Evolutionary conservation across 1,140 invertebrate genomes (phyloP), one percentile per base, ranked within the genome.

Genomic region (Camponotus vicinus): DNA sequence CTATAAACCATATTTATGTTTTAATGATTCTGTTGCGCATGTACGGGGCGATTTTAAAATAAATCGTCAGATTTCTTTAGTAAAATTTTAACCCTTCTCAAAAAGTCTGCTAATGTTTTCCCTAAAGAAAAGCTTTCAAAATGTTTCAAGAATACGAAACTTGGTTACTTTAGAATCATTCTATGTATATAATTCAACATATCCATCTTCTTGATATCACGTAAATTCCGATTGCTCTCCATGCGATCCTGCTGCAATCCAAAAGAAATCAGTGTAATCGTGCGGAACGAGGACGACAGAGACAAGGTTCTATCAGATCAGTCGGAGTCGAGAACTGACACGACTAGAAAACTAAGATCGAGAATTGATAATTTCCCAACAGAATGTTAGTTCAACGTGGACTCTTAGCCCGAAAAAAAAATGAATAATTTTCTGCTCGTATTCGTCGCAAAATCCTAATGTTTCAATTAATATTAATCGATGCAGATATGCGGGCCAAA

Each of bases 281-380:
- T 67, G 77, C 32, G 73, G 66, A 88, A 86, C 82, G 66, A 85
- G 73, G 64, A 91, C 76, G 78, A n/a, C 61, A 61, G 69, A 86
- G 83, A 40, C 91, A 88, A 90, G 73, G 37, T 85, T 75, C 88
- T 91, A 92, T 92, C 89, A 87, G 91, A 92, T 92, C 27, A 79
- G 6, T 9, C 78, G 64, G 42, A 76, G 66, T 61, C 76, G 71
- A 76, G 49, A 37, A 85, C 88, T 91, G 89, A 90, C 88, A 91
- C 86, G 89, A 85, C 90, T 87, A 67, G 82, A 89, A 90, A 91
- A 86, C 79, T 73, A 78, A 92, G 89, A 91, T 91, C 64, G 15
- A 42, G 15, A 32, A 34, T 66, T 79, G 89, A 92, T 91, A 92
- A 79, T 55, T 82, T 77, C 52, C 75, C 45, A 85, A 79, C 55